Evolutionary conservation across 2,797 vertebrate genomes (phyloP), one percentile per base, ranked within the genome.

Genomic region (Dendrocincla tyrannina): DNA sequence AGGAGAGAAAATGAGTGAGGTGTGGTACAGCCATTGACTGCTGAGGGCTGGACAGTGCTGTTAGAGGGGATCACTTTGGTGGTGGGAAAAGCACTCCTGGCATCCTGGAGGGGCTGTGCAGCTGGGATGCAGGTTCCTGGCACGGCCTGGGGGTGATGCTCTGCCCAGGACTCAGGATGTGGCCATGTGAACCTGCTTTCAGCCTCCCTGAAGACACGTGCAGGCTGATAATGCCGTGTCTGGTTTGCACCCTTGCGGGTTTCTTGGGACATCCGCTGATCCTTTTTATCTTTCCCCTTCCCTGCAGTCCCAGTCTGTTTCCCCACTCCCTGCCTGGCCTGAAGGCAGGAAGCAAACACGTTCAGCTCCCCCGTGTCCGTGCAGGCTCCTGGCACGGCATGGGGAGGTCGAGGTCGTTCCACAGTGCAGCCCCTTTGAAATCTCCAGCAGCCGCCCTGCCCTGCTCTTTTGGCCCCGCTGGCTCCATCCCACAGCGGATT

Each of bases 201-300:
- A 67, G 69, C 58, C 37, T 67, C 44, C 73, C 50, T 0, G 0
- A 8, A 39, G 53, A 25, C 39, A 6, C 3, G 0, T 18, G 37
- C 47, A 72, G 50, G 70, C 83, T 42, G 56, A 1, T 3, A 1
- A 3, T 11, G 44, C 39, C 11, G 5, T 23, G 42, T 17, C 77
- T 53, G 50, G 13, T 50, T 85, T 17, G 6, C 32, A 46, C 73
- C 22, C 62, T 68, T 6, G 0, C 0, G 16, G 42, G 13, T 56
- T 82, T 16, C 68, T 58, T 18, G 13, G 78, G 44, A 91, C 30
- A 60, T 92, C 93, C 30, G 6, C 28, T 52, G 50, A 32, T 85
- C 87, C 50, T 68, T 81, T 92, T 92, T 27, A 80, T 91, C 74
- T 17, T 85, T 14, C 56, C 50, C 72, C 23, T 42, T 47, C 50